Evolutionary conservation across 2,888 invertebrate species (phyloP).

Genomic region (Achlya flavicornis): DNA sequence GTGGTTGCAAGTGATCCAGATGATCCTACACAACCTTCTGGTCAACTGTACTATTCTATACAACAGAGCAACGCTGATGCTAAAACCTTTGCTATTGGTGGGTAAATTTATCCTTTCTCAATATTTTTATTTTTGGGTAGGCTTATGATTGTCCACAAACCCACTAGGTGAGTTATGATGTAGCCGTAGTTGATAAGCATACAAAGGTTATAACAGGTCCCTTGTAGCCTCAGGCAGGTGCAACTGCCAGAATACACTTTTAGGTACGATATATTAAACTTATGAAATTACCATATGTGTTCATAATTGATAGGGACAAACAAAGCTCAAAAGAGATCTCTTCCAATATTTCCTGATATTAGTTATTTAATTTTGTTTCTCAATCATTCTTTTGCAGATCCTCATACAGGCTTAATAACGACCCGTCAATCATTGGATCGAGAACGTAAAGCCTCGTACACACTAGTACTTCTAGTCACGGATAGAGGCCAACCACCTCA

Average conservation of each 20-base stretch:
- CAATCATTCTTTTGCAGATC: slow-evolving; percentile 66
- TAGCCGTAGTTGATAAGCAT: too few relatives aligned
- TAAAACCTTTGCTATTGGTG: slow-evolving; percentile 84
- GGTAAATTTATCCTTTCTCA: slow-evolving; percentile 34
- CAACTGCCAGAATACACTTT: too few relatives aligned
- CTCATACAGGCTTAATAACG: slow-evolving; percentile 88
- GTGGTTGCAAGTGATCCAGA: slow-evolving; percentile 91
- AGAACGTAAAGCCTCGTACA: slow-evolving; percentile 88
- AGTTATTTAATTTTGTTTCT: not conserved
- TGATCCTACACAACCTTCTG: slow-evolving; percentile 89
- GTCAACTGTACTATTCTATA: slow-evolving; percentile 88
- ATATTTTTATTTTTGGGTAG: too few relatives aligned
- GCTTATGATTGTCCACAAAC: too few relatives aligned
- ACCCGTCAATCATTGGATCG: slow-evolving; percentile 88
- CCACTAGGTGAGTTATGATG: too few relatives aligned
- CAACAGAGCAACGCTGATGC: slow-evolving; percentile 87
- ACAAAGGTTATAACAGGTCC: too few relatives aligned
- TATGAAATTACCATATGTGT: too few relatives aligned
- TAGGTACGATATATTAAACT: too few relatives aligned
- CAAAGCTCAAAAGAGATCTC: too few relatives aligned
- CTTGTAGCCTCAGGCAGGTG: too few relatives aligned
- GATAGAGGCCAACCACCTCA: slow-evolving; percentile 92
- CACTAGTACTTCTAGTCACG: slow-evolving; percentile 90
- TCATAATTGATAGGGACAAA: too few relatives aligned
- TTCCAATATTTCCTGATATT: too few relatives aligned